A percentile compares a stretch with the other conserved stretches of the same genome.
Evolutionary conservation across 2,888 invertebrate species (phyloP).

Genomic region (Eurytoma adleriae): DNA sequence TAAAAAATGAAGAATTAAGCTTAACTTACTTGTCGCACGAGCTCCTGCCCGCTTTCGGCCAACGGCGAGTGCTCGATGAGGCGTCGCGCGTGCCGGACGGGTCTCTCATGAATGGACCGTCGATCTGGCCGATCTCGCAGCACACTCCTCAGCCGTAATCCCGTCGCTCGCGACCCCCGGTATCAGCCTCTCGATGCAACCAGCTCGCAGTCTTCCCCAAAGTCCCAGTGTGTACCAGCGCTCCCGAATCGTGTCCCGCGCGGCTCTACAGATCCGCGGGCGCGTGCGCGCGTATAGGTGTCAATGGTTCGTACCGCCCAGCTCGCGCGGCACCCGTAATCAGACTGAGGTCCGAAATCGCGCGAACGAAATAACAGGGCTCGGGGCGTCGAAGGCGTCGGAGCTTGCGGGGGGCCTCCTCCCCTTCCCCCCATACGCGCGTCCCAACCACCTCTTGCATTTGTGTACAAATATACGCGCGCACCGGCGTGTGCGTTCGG

Average conservation of each 20-base stretch:
- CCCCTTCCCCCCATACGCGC: background rate
- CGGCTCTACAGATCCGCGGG: background rate
- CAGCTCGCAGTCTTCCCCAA: no score
- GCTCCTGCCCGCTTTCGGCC: conserved; percentile 46
- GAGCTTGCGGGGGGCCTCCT: conserved; percentile 25
- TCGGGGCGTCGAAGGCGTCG: background rate
- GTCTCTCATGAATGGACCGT: conserved; percentile 58
- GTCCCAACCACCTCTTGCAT: conserved; percentile 19
- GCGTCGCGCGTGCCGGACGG: conserved; percentile 37
- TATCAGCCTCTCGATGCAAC: no score
- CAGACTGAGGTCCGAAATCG: conserved; percentile 69
- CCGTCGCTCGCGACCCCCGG: no score
- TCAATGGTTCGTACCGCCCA: conserved; percentile 58
- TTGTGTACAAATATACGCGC: conserved; percentile 41
- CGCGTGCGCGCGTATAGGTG: conserved; percentile 37
- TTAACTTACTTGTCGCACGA: conserved; percentile 57
- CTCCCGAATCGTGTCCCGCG: no score
- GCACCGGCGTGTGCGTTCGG: background rate
- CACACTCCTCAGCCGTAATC: no score
- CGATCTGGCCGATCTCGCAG: background rate
- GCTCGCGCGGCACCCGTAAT: conserved; percentile 73
- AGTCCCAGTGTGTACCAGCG: no score
- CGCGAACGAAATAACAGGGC: conserved; percentile 29
- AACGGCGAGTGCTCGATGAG: conserved; percentile 50
- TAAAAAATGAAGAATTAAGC: background rate